phyloP scores from a whole-genome alignment of 2,113 vertebrate species.

The Melospiza melodia region DNA sequence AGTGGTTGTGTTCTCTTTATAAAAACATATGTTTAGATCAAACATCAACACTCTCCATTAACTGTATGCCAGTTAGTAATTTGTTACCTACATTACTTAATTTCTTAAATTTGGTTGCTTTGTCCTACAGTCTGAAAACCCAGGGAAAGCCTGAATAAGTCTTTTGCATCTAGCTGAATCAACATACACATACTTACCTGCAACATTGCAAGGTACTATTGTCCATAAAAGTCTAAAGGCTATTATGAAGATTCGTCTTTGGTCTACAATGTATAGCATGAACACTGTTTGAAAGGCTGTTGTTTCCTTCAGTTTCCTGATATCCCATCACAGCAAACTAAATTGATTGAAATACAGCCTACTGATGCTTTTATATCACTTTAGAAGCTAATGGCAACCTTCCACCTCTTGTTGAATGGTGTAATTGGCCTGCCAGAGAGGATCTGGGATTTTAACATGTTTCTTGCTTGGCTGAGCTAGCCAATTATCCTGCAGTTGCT shows the following conservation, averaged over 20 bases:
- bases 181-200: neutral
- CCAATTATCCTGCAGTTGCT: slow-evolving; percentile 76
- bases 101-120: neutral
- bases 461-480: slow-evolving; percentile 72
- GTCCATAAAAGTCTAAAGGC: neutral
- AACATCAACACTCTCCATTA: neutral
- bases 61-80: neutral
- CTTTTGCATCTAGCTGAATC: neutral
- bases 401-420: slow-evolving; percentile 68
- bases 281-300: slow-evolving; percentile 62
- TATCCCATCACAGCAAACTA: slow-evolving; percentile 60
- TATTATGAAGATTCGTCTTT: slow-evolving; percentile 18
- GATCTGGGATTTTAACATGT: slow-evolving; percentile 75
- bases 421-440: slow-evolving; percentile 74
- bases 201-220: neutral
- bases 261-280: slow-evolving; percentile 28
- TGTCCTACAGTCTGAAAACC: neutral
- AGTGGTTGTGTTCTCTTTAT: neutral
- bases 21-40: neutral
- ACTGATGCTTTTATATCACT: slow-evolving; percentile 71
- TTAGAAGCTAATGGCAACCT: slow-evolving; percentile 71
- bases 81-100: neutral
- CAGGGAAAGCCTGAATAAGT: neutral
- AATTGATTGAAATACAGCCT: slow-evolving; percentile 70
- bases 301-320: slow-evolving; percentile 62